Evolutionary conservation across 2,888 invertebrate species (phyloP).

Genomic region (Dryocosmus kuriphilus): DNA sequence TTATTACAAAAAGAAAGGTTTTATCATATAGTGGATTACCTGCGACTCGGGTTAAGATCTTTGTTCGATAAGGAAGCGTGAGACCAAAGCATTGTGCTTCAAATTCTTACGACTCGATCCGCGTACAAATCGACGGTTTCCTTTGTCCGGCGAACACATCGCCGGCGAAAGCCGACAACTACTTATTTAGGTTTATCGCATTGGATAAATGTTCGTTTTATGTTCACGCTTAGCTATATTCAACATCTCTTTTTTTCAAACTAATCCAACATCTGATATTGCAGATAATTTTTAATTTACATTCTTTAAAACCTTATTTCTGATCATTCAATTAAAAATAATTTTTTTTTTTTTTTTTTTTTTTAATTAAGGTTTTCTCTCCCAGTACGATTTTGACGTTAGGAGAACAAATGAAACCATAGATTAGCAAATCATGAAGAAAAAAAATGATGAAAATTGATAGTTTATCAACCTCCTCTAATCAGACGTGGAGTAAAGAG

Average conservation of each 20-base stretch:
- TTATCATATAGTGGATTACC: constrained; percentile 30
- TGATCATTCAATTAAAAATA: too few relatives aligned
- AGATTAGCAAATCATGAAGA: too few relatives aligned
- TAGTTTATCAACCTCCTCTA: too few relatives aligned
- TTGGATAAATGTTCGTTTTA: constrained; percentile 21
- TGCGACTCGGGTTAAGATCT: constrained; percentile 29
- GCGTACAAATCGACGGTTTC: constrained; percentile 40
- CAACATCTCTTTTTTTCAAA: neutral
- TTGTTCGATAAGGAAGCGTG: constrained; percentile 40
- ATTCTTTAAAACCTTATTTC: neutral
- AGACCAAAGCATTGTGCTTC: constrained; percentile 36
- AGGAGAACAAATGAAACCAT: too few relatives aligned
- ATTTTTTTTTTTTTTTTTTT: too few relatives aligned
- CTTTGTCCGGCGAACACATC: constrained; percentile 25
- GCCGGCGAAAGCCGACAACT: constrained; percentile 19
- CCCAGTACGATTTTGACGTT: too few relatives aligned
- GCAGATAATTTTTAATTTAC: neutral
- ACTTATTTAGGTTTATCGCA: constrained; percentile 37
- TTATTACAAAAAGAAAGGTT: constrained; percentile 37
- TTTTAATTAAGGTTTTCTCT: too few relatives aligned
- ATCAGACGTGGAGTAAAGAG: too few relatives aligned
- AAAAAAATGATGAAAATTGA: too few relatives aligned
- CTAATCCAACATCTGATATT: neutral
- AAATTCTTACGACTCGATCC: constrained; percentile 37
- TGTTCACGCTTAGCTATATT: constrained; percentile 5